A percentile compares a stretch with the other conserved stretches of the same genome.
Conservation (phyloP, 2,888 invertebrate species). For the Eulithis testata region DNA sequence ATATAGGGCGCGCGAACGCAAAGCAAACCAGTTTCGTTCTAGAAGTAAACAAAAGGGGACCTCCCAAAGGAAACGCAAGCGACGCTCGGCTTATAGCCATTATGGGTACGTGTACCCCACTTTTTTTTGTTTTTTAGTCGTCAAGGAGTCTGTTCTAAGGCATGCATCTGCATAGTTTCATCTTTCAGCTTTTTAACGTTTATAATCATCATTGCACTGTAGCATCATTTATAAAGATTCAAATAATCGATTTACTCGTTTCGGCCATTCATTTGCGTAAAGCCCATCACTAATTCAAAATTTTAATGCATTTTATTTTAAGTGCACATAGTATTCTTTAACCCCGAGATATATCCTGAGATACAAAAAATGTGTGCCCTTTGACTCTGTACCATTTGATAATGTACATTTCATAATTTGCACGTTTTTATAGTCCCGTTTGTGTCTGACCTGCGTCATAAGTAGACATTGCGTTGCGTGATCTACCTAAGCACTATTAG, state of each 20-base stretch:
- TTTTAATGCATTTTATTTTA: not conserved
- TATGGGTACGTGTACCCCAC: slow-evolving; percentile 71
- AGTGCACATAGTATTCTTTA: slow-evolving; percentile 1
- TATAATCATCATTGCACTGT: not conserved
- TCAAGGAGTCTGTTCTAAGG: slow-evolving; percentile 19
- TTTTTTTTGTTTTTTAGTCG: slow-evolving; percentile 31
- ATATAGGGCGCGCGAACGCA: slow-evolving; percentile 70
- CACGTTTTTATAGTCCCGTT: slow-evolving; percentile 16
- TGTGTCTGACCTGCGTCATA: slow-evolving; percentile 22
- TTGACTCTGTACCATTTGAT: not conserved
- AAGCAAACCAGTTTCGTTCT: slow-evolving; percentile 69
- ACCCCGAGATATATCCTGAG: slow-evolving; percentile 12
- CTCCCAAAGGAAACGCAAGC: slow-evolving; percentile 55
- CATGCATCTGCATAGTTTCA: slow-evolving; percentile 13
- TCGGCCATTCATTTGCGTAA: not conserved
- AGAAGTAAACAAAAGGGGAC: slow-evolving; percentile 70
- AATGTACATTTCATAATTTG: not conserved
- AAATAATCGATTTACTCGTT: not conserved
- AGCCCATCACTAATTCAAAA: not conserved
- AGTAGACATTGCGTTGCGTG: slow-evolving; percentile 35
- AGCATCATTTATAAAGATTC: not conserved
- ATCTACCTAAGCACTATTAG: slow-evolving; percentile 17
- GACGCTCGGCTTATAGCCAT: slow-evolving; percentile 59
- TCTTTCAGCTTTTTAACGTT: not conserved
- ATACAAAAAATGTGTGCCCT: not conserved